Evolutionary conservation across 2,888 invertebrate species (phyloP), one percentile per base, ranked within the genome.

Genomic region (Drosophila subquinaria): DNA sequence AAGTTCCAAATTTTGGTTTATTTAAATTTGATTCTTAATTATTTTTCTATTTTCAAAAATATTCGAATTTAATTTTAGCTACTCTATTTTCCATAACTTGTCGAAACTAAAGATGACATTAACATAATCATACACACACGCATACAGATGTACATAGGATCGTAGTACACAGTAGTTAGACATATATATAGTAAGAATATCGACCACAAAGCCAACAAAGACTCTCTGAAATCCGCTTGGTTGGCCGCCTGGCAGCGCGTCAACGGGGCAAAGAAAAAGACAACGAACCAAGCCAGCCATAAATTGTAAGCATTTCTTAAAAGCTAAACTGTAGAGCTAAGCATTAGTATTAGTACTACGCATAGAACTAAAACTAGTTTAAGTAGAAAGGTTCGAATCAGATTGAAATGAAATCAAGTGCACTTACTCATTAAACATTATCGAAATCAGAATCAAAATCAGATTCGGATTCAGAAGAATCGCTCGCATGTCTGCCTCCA

Each of bases 131-230:
- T 20, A 36, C 51, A 68, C 43, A 59, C 63, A 17, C 8, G 52
- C 60, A 23, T 50, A 43, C 11, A 48, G 36, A 36, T 57, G 59
- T 48, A 69, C 62, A 73, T 73, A 75, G 56, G 60, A 73, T 55
- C 63, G 42, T 68, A 73, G 61, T 50, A 69, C 73, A 91, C 36
- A 57, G n/a, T 36, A 36, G 23, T 17, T 64, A 45, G 51, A 35
- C 8, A 30, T 27, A 23, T 23, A 27, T 27, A 27, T 27, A 27
- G 5, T 52, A 30, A 11, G 23, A 20, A 62, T 38, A 60, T 55
- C 90, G 89, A 91, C 86, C 90, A 92, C 90, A 89, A 92, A 92
- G 92, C 92, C 92, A 92, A 92, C 83, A 92, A 92, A 92, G 92
- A 92, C 92, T 92, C 92, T 92, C 88, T 81, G 71, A 81, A 75